A percentile compares a stretch with the other conserved stretches of the same genome.
Evolutionary conservation across 2,888 invertebrate species (phyloP).

Genomic region (Margaritifera margaritifera): DNA sequence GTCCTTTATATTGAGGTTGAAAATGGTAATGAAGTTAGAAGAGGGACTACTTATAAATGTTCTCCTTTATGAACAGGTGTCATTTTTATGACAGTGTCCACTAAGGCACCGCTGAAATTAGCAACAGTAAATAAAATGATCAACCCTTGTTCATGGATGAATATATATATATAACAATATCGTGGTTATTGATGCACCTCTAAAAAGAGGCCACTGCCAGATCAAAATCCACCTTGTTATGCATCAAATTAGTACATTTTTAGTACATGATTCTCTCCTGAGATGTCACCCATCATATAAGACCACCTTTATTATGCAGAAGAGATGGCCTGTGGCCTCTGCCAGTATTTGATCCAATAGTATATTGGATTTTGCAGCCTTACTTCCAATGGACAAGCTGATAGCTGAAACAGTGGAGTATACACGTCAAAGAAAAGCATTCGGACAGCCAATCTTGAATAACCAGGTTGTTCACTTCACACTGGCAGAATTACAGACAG

Average conservation of each 20-base stretch:
- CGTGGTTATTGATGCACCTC: too few relatives aligned
- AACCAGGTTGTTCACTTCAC: constrained; percentile 75
- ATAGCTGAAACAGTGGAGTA: constrained; percentile 75
- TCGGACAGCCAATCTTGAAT: constrained; percentile 74
- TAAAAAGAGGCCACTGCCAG: too few relatives aligned
- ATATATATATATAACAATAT: too few relatives aligned
- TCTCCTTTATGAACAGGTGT: too few relatives aligned
- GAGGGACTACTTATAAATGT: too few relatives aligned
- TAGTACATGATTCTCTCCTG: not conserved
- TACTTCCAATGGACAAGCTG: constrained; percentile 70
- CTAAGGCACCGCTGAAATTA: too few relatives aligned
- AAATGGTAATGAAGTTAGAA: too few relatives aligned
- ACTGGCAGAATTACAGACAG: constrained; percentile 76
- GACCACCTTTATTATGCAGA: not conserved
- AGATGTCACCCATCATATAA: not conserved
- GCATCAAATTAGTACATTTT: not conserved
- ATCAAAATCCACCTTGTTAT: too few relatives aligned
- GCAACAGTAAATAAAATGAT: too few relatives aligned
- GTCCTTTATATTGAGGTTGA: too few relatives aligned
- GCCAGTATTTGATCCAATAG: not conserved
- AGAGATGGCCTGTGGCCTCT: not conserved
- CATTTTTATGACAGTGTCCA: too few relatives aligned
- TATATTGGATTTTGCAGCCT: constrained; percentile 38
- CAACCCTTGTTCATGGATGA: too few relatives aligned
- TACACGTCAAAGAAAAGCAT: constrained; percentile 73